phyloP scores from a whole-genome alignment of 1,140 invertebrate genomes.

The Sarcophaga bullata region DNA sequence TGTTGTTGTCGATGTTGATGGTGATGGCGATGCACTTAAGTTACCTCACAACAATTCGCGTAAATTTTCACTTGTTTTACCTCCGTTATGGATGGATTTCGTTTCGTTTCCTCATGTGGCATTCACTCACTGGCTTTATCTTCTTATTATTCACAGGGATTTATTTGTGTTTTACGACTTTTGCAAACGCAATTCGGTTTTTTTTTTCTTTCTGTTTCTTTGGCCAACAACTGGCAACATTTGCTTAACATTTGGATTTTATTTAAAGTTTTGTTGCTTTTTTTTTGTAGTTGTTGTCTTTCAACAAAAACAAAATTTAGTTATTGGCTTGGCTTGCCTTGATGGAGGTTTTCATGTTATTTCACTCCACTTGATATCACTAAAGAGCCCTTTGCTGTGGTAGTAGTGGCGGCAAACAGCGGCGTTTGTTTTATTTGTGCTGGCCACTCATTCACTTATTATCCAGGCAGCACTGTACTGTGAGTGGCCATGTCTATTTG shows the following conservation, averaged over 20 bases:
- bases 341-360: too few species aligned
- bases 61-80: conserved; percentile 25
- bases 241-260: neutral
- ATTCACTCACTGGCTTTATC: neutral
- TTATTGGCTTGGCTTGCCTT: too few species aligned
- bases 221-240: conserved; percentile 6
- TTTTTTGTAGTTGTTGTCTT: too few species aligned
- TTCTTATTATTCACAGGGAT: neutral
- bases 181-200: neutral
- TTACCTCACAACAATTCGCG: conserved; percentile 11
- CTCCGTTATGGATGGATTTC: neutral
- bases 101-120: neutral
- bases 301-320: too few species aligned
- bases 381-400: neutral
- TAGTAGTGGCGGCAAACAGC: neutral
- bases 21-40: neutral
- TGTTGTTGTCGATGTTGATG: neutral
- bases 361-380: neutral
- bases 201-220: neutral
- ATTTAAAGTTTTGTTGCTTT: too few species aligned
- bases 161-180: conserved; percentile 4
- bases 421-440: neutral
- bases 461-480: neutral
- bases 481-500: conserved; percentile 1
- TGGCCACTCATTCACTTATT: neutral